phyloP scores from a whole-genome alignment of 2,888 invertebrate genomes.

The Sussaba pulchella region DNA sequence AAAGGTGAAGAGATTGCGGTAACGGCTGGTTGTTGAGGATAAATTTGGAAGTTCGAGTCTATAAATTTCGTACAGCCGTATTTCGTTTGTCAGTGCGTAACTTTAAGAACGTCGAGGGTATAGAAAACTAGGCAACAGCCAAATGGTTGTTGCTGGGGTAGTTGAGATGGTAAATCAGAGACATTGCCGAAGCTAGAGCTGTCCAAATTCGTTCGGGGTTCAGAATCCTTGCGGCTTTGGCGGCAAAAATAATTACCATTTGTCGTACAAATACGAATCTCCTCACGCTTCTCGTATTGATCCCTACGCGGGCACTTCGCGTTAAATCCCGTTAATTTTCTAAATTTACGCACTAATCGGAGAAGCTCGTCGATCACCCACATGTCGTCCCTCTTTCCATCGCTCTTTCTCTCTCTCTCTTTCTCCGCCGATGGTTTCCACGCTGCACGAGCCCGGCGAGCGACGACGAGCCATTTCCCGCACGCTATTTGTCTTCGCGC shows the following conservation, averaged over 20 bases:
- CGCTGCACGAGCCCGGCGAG: conserved; percentile 46
- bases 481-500: conserved; percentile 80
- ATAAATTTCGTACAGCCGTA: conserved; percentile 51
- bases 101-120: conserved; percentile 28
- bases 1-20: conserved; percentile 38
- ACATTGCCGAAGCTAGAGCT: conserved; percentile 45
- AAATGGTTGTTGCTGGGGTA: conserved; percentile 58
- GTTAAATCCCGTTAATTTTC: conserved; percentile 59
- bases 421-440: conserved; percentile 29
- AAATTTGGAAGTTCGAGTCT: conserved; percentile 52
- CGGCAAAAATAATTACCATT: conserved; percentile 64
- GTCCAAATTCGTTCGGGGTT: conserved; percentile 51
- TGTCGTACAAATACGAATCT: conserved; percentile 7
- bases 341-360: conserved; percentile 62
- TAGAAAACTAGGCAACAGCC: conserved; percentile 40
- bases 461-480: conserved; percentile 63
- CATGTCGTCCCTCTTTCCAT: neutral
- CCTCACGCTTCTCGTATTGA: conserved; percentile 7
- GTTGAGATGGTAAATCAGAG: conserved; percentile 52
- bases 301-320: conserved; percentile 6
- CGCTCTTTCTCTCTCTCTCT: conserved; percentile 5
- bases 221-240: conserved; percentile 32
- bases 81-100: conserved; percentile 18
- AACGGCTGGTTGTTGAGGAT: conserved; percentile 37
- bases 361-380: conserved; percentile 64